Percentiles rank a stretch among this genome's conserved stretches.
These are phyloP conservation scores for Actinostola sp. DNA, from an alignment of 92 coral and sea anemone genomes.

Conservation along the genomic window DNA sequence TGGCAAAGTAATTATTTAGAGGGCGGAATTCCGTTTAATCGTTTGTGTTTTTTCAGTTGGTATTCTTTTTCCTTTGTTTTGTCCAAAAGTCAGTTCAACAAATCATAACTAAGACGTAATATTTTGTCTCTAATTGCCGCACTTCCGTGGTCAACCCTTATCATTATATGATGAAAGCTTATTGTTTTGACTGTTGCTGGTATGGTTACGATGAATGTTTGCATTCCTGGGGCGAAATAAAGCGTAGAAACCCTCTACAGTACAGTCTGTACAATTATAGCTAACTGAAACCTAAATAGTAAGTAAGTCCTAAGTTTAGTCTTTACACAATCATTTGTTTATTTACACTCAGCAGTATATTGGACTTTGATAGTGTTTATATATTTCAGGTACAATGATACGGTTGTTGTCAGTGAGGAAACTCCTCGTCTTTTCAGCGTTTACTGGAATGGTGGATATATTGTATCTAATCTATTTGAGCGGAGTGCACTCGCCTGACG, in stretches of 20 bases:
- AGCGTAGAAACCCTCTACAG: neutral
- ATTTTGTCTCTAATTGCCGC: neutral
- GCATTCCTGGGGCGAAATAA: slow-evolving; percentile 4
- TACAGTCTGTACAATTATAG: neutral
- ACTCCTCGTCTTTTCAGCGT: slow-evolving; percentile 52
- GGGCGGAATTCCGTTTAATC: no score
- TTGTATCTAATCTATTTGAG: slow-evolving; percentile 41
- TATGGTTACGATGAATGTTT: slow-evolving; percentile 2
- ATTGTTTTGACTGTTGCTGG: neutral
- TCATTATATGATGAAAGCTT: neutral
- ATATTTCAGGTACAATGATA: neutral
- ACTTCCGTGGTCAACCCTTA: slow-evolving; percentile 2
- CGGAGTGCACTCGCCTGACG: slow-evolving; percentile 24
- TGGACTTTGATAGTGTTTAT: no score
- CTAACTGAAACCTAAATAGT: no score
- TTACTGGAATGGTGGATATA: slow-evolving; percentile 65
- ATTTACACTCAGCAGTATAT: no score
- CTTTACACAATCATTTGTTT: no score
- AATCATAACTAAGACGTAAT: neutral
- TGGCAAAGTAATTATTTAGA: no score
- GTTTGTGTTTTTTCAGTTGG: no score
- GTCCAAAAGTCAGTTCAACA: neutral
- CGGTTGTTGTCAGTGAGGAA: slow-evolving; percentile 8
- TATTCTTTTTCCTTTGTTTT: neutral
- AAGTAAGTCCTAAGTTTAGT: no score